These are phyloP conservation scores for Carassius auratus DNA, from an alignment of 2,113 vertebrate species.

Conservation along the genomic window DNA sequence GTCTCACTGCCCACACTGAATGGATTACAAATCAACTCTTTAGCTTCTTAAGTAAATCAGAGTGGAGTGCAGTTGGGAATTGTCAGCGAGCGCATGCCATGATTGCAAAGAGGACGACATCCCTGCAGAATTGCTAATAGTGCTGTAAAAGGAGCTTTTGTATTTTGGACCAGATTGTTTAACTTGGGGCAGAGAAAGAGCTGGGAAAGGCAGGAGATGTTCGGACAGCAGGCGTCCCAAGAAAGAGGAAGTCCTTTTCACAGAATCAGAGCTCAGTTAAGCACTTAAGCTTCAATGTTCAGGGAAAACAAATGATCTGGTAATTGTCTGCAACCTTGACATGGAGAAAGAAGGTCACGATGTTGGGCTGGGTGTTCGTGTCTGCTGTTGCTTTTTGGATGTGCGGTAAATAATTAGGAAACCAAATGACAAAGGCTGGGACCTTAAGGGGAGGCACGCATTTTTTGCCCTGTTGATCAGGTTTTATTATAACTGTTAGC, in stretches of 20 bases:
- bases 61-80: constrained; percentile 45
- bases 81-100: constrained; percentile 50
- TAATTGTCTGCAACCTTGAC: constrained; percentile 75
- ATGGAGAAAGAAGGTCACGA: constrained; percentile 60
- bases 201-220: not conserved
- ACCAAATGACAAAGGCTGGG: constrained; percentile 61
- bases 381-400: constrained; percentile 62
- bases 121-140: constrained; percentile 20
- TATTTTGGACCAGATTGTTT: not conserved
- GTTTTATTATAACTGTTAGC: not conserved
- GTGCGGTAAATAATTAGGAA: constrained; percentile 73
- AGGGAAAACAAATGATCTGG: constrained; percentile 74
- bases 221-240: constrained; percentile 8
- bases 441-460: not conserved
- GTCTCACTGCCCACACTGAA: constrained; percentile 61
- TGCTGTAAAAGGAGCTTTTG: constrained; percentile 1
- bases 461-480: not conserved
- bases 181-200: not conserved
- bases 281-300: constrained; percentile 72
- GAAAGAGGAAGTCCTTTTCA: constrained; percentile 32
- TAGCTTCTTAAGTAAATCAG: constrained; percentile 66
- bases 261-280: constrained; percentile 66
- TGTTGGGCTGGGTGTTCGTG: constrained; percentile 59
- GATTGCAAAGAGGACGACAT: constrained; percentile 56
- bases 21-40: constrained; percentile 71